Conservation (phyloP, 30 jellyfish, hydroid and myxozoan genomes). For the Chironex yamaguchii region DNA sequence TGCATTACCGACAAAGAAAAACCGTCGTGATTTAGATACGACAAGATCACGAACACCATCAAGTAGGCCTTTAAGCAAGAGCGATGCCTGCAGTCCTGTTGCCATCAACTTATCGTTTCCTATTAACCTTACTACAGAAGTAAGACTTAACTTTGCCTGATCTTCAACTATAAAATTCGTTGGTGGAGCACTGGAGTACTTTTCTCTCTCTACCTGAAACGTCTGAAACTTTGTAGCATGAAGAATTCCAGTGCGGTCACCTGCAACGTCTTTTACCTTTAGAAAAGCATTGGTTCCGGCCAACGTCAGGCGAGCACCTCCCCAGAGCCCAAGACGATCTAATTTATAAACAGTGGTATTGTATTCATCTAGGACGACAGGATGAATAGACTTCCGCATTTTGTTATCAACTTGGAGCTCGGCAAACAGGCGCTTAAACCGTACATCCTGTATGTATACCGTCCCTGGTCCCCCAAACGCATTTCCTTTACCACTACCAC, state of each 20-base stretch:
- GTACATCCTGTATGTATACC: constrained; percentile 31
- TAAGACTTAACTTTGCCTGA: constrained; percentile 37
- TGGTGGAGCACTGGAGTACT: constrained; percentile 65
- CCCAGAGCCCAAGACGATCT: constrained; percentile 20
- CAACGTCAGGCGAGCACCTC: constrained; percentile 61
- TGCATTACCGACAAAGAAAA: constrained; percentile 64
- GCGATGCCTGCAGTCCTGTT: constrained; percentile 71
- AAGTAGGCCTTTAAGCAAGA: constrained; percentile 55
- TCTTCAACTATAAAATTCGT: constrained; percentile 59
- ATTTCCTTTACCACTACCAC: constrained; percentile 42
- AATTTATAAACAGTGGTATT: constrained; percentile 32
- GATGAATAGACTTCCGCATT: constrained; percentile 32
- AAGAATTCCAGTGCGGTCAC: constrained; percentile 59
- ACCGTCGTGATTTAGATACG: constrained; percentile 58
- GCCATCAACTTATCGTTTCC: constrained; percentile 44
- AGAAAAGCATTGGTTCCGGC: constrained; percentile 52
- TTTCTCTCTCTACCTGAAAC: constrained; percentile 41
- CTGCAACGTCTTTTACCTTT: constrained; percentile 11
- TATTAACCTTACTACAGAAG: constrained; percentile 63
- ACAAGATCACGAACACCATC: constrained; percentile 79
- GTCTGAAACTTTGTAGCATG: constrained; percentile 52
- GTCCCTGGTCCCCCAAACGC: constrained; percentile 82
- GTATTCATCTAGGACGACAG: constrained; percentile 51
- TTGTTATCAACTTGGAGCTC: constrained; percentile 47
- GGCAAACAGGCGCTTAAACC: constrained; percentile 11